phyloP scores from a whole-genome alignment of 2,113 vertebrate genomes.

The Bufo bufo region DNA sequence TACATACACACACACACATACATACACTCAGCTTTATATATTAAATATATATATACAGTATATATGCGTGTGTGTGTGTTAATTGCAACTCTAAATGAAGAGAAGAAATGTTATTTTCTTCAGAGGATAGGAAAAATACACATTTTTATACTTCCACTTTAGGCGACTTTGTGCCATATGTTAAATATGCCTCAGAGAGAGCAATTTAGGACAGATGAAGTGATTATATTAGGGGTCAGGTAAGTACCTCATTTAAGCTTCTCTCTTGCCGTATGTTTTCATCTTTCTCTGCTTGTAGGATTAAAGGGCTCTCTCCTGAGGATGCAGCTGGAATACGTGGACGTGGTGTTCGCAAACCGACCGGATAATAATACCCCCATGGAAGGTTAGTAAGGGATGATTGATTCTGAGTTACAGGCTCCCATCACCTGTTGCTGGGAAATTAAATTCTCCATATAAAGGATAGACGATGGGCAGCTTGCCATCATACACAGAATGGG shows the following conservation, averaged over 20 bases:
- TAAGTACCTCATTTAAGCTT: constrained; percentile 1
- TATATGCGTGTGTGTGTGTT: too few relatives aligned
- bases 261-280: constrained; percentile 40
- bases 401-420: constrained; percentile 46
- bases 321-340: constrained; percentile 95
- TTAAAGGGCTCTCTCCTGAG: constrained; percentile 93
- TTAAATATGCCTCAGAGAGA: neutral
- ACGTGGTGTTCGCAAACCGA: constrained; percentile 96
- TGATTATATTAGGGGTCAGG: constrained; percentile 10
- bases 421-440: neutral
- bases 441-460: constrained; percentile 8
- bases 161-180: neutral
- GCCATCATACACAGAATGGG: constrained; percentile 17
- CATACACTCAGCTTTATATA: too few relatives aligned
- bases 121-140: neutral
- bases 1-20: too few relatives aligned
- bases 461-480: neutral
- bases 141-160: neutral
- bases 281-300: constrained; percentile 71
- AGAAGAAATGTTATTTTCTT: neutral
- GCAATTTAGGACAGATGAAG: constrained; percentile 38
- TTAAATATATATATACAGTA: too few relatives aligned
- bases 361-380: constrained; percentile 97
- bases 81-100: too few relatives aligned
- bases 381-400: constrained; percentile 84